Base-by-base conservation (phyloP, 2,888 invertebrate genomes). In the Melinopterus prodromus region DNA sequence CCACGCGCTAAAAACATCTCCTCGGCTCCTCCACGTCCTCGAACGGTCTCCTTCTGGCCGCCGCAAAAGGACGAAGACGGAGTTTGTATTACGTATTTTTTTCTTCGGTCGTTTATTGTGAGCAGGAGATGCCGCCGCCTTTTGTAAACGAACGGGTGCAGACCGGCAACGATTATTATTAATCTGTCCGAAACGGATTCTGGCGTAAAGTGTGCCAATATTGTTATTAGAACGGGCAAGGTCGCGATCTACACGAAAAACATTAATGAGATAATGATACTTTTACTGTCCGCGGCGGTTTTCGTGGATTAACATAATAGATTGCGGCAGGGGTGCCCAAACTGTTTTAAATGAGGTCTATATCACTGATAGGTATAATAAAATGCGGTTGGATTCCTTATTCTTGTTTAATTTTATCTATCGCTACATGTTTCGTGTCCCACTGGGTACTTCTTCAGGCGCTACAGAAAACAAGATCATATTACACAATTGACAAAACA, bases 1-100 rank as follows among this genome's bases (percentile, higher is more conserved):
- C 77, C 77, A 77, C 77, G 77, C 77, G 77, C 77, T 69, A 77
- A 77, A 77, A 77, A 53, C 53, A 53, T 53, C 53, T 38, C 38
- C 38, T 7, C 53, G 12, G 7, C 53, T 53, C 53, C 53, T 9
- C 53, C 12, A 53, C 53, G 53, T 53, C 53, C 53, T 53, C 53
- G 53, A 53, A 53, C 53, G 53, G 7, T 53, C 53, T 12, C 12
- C 53, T 53, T 53, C 53, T 53, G 1, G 12, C 53, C 5, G 12
- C 7, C 53, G 53, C 7, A 4, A 53, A 53, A 53, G 53, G 53
- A 53, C 12, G 12, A 53, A 12, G 53, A 53, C 12, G 53, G 53
- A 53, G 53, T n/a, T n/a, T n/a, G n/a, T 2, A 53, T 12, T 7
- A 53, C 53, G 3, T 12, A 53, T 53, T 53, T 53, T 53, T 53